These are phyloP conservation scores for Polyodon spathula DNA, from an alignment of 2,113 vertebrate species.

Conservation along the genomic window DNA sequence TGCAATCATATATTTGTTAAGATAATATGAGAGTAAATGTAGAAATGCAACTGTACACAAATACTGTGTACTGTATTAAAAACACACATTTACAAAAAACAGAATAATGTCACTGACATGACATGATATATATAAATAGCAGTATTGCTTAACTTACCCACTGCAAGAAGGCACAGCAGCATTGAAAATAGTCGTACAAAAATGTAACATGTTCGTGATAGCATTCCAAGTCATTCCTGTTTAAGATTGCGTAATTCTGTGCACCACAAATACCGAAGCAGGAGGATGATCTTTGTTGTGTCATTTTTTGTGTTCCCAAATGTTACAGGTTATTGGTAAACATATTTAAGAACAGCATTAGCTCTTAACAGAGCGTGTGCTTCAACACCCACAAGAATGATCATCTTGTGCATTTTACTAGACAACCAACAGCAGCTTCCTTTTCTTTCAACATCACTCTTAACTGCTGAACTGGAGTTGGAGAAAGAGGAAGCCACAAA, in stretches of 20 bases:
- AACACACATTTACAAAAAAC: too few relatives aligned
- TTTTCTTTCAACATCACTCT: slow-evolving; percentile 4
- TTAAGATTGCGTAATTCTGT: slow-evolving; percentile 11
- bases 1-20: too few relatives aligned
- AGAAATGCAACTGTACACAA: too few relatives aligned
- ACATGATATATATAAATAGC: too few relatives aligned
- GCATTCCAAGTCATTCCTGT: slow-evolving; percentile 1
- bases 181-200: slow-evolving; percentile 20
- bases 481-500: slow-evolving; percentile 22
- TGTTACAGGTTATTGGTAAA: neutral
- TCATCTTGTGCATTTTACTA: neutral
- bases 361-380: neutral
- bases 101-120: too few relatives aligned
- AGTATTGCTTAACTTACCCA: slow-evolving; percentile 15
- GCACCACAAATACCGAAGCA: neutral
- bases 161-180: slow-evolving; percentile 18
- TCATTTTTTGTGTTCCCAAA: neutral
- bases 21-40: too few relatives aligned
- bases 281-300: neutral
- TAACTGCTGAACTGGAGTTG: neutral
- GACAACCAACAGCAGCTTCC: slow-evolving; percentile 1
- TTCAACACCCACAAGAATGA: neutral
- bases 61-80: too few relatives aligned
- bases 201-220: slow-evolving; percentile 1
- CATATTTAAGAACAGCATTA: neutral